phyloP scores from a whole-genome alignment of 2,797 vertebrate genomes.

The Clarias pachynema region DNA sequence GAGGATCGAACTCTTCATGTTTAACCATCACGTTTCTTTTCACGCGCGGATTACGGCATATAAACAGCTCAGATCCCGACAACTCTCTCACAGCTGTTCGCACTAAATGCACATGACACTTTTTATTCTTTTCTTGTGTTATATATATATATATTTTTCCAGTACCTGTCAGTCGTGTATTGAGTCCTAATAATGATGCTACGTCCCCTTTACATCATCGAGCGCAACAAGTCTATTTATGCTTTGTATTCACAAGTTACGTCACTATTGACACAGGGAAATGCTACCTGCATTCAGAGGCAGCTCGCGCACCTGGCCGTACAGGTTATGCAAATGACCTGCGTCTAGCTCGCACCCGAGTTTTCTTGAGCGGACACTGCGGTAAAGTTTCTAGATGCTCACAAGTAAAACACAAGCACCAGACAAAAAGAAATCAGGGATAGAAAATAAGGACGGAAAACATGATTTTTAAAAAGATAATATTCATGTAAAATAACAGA shows the following conservation, averaged over 20 bases:
- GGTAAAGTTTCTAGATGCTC: background rate
- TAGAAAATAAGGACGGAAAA: background rate
- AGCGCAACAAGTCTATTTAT: background rate
- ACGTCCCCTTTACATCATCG: background rate
- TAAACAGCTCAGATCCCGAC: background rate
- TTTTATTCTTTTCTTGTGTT: no score
- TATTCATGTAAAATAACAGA: background rate
- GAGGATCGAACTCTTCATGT: background rate
- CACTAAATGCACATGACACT: background rate
- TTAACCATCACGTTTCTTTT: background rate
- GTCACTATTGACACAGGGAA: background rate
- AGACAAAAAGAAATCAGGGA: background rate
- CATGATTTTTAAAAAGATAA: background rate
- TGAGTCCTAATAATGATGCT: background rate
- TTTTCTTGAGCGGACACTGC: no score
- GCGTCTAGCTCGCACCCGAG: background rate
- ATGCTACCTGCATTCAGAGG: background rate
- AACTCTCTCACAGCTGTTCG: background rate
- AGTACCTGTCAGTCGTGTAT: background rate
- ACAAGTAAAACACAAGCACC: background rate
- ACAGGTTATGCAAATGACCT: background rate
- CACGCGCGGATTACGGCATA: background rate
- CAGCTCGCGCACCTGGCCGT: background rate
- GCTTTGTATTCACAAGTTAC: background rate
- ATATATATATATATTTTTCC: no score